Base-by-base conservation (phyloP, 1,140 invertebrate genomes). In the Tetragnatha versicolor region DNA sequence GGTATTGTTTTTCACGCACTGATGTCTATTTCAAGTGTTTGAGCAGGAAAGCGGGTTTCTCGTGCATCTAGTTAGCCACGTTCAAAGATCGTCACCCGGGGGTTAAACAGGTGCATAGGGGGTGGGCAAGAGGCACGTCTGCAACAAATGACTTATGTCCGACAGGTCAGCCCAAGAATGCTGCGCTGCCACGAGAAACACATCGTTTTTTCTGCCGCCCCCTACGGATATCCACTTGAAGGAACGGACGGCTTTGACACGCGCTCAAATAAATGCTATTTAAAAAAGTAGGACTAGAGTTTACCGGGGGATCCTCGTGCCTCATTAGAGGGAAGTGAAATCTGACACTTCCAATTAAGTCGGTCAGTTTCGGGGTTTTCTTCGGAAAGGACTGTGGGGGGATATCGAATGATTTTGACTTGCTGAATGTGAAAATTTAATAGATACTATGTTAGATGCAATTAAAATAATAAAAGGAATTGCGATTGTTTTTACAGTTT, bases 41-140 rank as follows among this genome's bases (percentile, higher is more conserved):
- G 55, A 12, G 55, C 27, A 58, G 27, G 55, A 53, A 53, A 25
- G 20, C 49, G 6, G 49, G n/a, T 14, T 58, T 58, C 17, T 58
- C 27, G 29, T 17, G 29, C 17, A 31, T 33, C 55, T 58, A 58
- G 55, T 58, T 58, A 58, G 55, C 55, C 55, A 31, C 55, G 55
- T 58, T 58, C 55, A 58, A 58, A 58, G 55, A 58, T 58, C 55
- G 55, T 33, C 55, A 58, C 55, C 55, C 55, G 29, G 35, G 35
- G 55, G 55, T 58, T 58, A 58, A 58, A 58, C 55, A 58, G 55
- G 55, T 58, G 55, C 55, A 14, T 17, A 31, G 55, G 29, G 17
- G 17, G n/a, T n/a, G n/a, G n/a, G n/a, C n/a, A n/a, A n/a, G n/a
- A 31, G 55, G 55, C 55, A 58, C 55, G 55, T 58, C 55, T 31